Evolutionary conservation across 2,113 vertebrate genomes (phyloP).

Genomic region (Piaya cayana): DNA sequence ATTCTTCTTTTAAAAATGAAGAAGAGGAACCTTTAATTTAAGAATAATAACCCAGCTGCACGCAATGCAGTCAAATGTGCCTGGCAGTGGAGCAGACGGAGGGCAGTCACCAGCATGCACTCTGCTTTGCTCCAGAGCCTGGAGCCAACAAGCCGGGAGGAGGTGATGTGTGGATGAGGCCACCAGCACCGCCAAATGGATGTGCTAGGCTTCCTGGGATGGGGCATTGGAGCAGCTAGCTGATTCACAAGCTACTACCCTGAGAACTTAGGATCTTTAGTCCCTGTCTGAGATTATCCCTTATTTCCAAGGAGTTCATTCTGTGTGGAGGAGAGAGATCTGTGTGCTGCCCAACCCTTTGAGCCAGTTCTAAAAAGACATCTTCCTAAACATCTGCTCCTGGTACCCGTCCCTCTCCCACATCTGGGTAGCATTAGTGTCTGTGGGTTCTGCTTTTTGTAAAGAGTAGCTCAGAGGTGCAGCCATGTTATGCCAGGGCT

Average conservation of each 20-base stretch:
- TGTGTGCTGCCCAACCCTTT: accelerated
- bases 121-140: background rate
- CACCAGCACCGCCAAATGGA: background rate
- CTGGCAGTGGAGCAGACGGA: accelerated
- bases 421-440: background rate
- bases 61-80: accelerated
- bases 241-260: background rate
- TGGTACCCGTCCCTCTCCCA: background rate
- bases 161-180: background rate
- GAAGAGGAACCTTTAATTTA: constrained; percentile 38
- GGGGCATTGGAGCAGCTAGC: background rate
- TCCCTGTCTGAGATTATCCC: background rate
- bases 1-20: background rate
- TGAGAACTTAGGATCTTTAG: background rate
- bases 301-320: background rate
- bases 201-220: accelerated
- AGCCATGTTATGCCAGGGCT: background rate
- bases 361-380: background rate
- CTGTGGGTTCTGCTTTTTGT: background rate
- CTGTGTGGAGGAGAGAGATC: background rate
- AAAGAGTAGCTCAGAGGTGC: background rate
- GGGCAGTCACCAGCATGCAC: background rate
- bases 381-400: background rate
- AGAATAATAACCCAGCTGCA: background rate
- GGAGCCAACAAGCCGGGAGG: background rate